A percentile compares a stretch with the other conserved stretches of the same genome.
These are phyloP conservation scores for Dasypus novemcinctus DNA, from an alignment of 2,113 vertebrate genomes.

Conservation along the genomic window DNA sequence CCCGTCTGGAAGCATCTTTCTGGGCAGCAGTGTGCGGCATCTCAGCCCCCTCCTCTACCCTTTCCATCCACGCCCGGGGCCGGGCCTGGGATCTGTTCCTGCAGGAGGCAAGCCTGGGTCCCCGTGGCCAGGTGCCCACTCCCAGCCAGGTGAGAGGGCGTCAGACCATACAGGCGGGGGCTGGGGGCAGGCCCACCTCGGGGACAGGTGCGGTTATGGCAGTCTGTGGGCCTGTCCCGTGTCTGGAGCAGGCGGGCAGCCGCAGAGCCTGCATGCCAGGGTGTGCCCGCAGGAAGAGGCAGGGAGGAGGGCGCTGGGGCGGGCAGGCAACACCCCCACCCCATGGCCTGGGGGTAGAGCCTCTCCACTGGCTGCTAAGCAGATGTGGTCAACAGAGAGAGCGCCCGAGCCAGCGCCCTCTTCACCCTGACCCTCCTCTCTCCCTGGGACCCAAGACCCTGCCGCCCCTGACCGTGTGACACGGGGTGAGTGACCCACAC, in stretches of 20 bases:
- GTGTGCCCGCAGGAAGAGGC: background rate
- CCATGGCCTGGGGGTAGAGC: background rate
- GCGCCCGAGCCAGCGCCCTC: background rate
- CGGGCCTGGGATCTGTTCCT: background rate
- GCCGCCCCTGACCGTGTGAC: background rate
- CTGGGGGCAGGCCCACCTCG: background rate
- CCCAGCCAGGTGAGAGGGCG: background rate
- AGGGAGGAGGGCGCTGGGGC: background rate
- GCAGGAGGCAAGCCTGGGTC: background rate
- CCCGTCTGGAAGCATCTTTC: background rate
- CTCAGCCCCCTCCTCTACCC: background rate
- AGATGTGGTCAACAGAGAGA: background rate
- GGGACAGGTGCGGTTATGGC: background rate
- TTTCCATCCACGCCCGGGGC: background rate
- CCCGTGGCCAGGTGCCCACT: background rate
- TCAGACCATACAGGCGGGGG: background rate
- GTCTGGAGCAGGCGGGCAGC: no score
- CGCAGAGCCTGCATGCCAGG: background rate
- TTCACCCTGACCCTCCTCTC: background rate
- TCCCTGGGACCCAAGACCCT: background rate
- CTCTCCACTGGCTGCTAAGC: background rate
- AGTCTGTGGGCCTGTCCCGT: background rate
- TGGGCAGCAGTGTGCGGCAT: fast-evolving
- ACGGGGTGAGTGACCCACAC: background rate
- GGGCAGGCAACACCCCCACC: background rate